Conservation (phyloP, 2,113 vertebrate genomes). For the Dasypus novemcinctus region DNA sequence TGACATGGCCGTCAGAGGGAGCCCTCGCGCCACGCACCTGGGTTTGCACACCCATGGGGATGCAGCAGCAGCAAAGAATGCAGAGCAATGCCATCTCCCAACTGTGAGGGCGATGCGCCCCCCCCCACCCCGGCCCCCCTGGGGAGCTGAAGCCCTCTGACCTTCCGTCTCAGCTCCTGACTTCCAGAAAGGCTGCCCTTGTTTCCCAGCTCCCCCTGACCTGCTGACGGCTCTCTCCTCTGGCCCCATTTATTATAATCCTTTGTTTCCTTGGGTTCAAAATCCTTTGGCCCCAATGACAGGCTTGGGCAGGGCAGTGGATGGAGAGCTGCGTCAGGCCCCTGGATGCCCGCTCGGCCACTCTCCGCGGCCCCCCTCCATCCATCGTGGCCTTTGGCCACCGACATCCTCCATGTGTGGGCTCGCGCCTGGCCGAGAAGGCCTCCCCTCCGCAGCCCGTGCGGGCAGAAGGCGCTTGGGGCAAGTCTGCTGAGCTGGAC, state of each 20-base stretch:
- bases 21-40: accelerated
- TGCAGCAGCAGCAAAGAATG: neutral
- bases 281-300: neutral
- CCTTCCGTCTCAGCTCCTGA: neutral
- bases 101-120: neutral
- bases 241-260: neutral
- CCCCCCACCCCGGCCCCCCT: accelerated
- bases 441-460: neutral
- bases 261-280: neutral
- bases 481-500: neutral
- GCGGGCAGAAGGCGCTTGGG: neutral
- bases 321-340: neutral
- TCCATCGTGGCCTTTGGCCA: neutral
- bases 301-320: neutral
- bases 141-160: neutral
- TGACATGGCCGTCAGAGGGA: neutral
- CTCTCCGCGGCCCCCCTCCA: neutral
- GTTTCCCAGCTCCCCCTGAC: neutral
- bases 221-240: neutral
- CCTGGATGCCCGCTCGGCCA: neutral
- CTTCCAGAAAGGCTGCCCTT: no score
- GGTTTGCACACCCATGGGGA: accelerated
- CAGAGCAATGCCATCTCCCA: neutral
- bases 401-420: neutral
- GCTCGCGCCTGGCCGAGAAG: neutral